These are phyloP conservation scores for Nipponia nippon DNA, from an alignment of 2,113 vertebrate species.

Conservation along the genomic window DNA sequence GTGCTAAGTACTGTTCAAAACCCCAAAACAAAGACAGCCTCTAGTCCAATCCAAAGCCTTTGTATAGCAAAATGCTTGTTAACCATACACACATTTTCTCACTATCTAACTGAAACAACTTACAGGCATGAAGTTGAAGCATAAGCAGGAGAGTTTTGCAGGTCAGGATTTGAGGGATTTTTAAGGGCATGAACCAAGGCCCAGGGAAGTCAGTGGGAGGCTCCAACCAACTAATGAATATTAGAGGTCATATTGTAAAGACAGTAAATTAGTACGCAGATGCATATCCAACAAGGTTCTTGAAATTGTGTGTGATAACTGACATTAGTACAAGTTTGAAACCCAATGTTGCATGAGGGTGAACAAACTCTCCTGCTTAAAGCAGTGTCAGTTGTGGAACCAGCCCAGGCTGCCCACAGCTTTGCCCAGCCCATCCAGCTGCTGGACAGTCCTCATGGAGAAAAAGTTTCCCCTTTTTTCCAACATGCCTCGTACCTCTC, in stretches of 20 bases:
- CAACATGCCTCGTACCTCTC: background rate
- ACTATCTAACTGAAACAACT: background rate
- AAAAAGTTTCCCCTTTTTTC: background rate
- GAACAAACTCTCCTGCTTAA: background rate
- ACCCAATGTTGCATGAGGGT: background rate
- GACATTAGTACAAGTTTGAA: background rate
- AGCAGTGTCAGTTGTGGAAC: too few relatives aligned
- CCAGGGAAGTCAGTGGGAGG: background rate
- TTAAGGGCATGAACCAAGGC: background rate
- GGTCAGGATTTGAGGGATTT: background rate
- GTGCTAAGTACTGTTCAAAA: background rate
- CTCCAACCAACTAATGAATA: background rate
- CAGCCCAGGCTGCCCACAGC: too few relatives aligned
- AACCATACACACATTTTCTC: background rate
- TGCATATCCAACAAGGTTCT: background rate
- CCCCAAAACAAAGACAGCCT: background rate
- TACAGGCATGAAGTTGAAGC: background rate
- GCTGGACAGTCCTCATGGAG: background rate
- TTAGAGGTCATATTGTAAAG: background rate
- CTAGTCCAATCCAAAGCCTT: background rate
- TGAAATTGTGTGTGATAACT: background rate
- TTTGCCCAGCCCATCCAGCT: background rate
- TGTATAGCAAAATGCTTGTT: background rate
- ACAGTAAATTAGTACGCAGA: background rate
- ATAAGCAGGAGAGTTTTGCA: background rate